Conservation (phyloP, 1,140 invertebrate species). For the Drosophila subpulchrella region DNA sequence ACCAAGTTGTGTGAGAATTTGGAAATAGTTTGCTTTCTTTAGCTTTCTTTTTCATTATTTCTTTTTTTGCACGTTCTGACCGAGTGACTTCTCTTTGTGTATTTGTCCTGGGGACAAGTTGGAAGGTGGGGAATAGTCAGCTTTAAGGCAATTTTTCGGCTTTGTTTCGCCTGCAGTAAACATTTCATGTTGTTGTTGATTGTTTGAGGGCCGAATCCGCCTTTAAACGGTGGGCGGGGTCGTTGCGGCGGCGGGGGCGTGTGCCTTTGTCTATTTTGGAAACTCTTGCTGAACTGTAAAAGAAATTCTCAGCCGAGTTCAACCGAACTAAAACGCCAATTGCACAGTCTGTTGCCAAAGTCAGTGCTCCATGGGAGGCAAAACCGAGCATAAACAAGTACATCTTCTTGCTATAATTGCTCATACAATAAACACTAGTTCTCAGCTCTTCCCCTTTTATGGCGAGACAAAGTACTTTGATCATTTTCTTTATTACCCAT, state of each 20-base stretch:
- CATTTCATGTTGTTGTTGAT: constrained; percentile 23
- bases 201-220: constrained; percentile 48
- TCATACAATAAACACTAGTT: constrained; percentile 37
- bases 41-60: constrained; percentile 7
- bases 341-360: constrained; percentile 29
- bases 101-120: not conserved
- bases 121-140: constrained; percentile 47
- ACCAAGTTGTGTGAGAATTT: constrained; percentile 64
- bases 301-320: constrained; percentile 35
- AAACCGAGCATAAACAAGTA: constrained; percentile 24
- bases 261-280: constrained; percentile 71
- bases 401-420: constrained; percentile 24
- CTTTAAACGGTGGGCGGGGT: constrained; percentile 28
- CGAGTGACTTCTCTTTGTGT: constrained; percentile 71
- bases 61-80: constrained; percentile 69
- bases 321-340: constrained; percentile 22
- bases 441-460: constrained; percentile 9
- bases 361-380: constrained; percentile 18
- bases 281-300: constrained; percentile 52
- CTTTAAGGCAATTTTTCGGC: constrained; percentile 67
- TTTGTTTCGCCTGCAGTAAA: constrained; percentile 68
- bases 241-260: not conserved
- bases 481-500: constrained; percentile 29
- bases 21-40: constrained; percentile 64
- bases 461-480: constrained; percentile 24